A percentile compares a stretch with the other conserved stretches of the same genome.
phyloP scores from a whole-genome alignment of 1,140 invertebrate genomes.

The Coptotermes formosanus region DNA sequence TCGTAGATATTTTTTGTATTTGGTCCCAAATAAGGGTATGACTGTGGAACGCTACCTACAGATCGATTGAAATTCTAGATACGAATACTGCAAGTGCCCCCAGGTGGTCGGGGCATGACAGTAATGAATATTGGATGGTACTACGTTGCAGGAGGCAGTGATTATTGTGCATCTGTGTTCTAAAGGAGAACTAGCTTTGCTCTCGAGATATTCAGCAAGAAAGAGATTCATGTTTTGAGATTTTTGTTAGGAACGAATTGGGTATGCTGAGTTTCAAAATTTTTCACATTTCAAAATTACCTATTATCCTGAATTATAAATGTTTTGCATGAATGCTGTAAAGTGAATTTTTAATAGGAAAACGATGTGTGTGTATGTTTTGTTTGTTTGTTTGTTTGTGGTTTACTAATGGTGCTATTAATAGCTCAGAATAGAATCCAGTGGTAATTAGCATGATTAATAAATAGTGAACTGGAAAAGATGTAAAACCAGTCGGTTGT shows the following conservation, averaged over 20 bases:
- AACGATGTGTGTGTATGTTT: no score
- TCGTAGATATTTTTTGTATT: background rate
- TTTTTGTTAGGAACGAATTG: background rate
- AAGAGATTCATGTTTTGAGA: background rate
- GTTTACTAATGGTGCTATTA: no score
- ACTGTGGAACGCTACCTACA: background rate
- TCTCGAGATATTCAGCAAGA: background rate
- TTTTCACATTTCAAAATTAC: no score
- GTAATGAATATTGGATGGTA: background rate
- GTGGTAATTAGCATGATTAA: no score
- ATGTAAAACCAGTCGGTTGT: no score
- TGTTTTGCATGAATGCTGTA: no score
- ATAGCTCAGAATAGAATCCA: no score
- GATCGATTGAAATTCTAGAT: background rate
- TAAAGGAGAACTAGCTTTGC: background rate
- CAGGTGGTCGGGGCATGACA: background rate
- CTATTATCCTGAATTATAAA: no score
- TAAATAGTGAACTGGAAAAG: no score
- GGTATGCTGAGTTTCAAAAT: no score
- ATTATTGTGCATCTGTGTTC: background rate
- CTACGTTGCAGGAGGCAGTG: background rate
- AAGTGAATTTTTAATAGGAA: no score
- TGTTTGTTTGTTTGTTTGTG: no score
- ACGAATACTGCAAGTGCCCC: background rate
- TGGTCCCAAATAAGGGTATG: background rate